Conservation (phyloP, 2,113 vertebrate genomes). For the Crotalus tigris region DNA sequence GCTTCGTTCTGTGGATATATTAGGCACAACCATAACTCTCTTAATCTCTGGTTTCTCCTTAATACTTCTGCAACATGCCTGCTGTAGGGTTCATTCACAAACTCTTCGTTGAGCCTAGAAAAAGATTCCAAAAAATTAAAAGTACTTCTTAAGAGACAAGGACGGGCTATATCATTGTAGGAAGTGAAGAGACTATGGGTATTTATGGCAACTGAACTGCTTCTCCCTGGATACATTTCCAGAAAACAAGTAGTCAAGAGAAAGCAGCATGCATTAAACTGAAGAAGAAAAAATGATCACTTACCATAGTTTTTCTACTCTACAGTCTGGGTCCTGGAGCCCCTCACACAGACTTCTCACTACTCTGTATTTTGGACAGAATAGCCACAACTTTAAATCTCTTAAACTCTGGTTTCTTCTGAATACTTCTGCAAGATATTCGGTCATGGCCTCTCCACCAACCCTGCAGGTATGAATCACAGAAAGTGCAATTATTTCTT, state of each 20-base stretch:
- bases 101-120: constrained; percentile 15
- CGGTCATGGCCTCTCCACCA: too few species aligned
- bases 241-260: not conserved
- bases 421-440: too few species aligned
- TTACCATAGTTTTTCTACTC: too few species aligned
- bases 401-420: too few species aligned
- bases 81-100: not conserved
- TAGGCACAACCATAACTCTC: constrained; percentile 28
- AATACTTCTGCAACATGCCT: constrained; percentile 11
- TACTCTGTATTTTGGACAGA: too few species aligned
- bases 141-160: too few species aligned
- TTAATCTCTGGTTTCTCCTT: not conserved
- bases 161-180: too few species aligned
- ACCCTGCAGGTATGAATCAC: too few species aligned
- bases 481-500: too few species aligned
- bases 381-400: too few species aligned
- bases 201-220: not conserved
- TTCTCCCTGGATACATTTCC: not conserved
- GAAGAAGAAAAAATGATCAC: not conserved
- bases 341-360: not conserved
- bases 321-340: too few species aligned
- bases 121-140: not conserved
- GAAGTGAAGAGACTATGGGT: not conserved
- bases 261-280: not conserved
- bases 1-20: not conserved